A percentile compares a stretch with the other conserved stretches of the same genome.
These are phyloP conservation scores for Dryoscopus gambensis DNA, from an alignment of 2,113 vertebrate species.

Conservation along the genomic window DNA sequence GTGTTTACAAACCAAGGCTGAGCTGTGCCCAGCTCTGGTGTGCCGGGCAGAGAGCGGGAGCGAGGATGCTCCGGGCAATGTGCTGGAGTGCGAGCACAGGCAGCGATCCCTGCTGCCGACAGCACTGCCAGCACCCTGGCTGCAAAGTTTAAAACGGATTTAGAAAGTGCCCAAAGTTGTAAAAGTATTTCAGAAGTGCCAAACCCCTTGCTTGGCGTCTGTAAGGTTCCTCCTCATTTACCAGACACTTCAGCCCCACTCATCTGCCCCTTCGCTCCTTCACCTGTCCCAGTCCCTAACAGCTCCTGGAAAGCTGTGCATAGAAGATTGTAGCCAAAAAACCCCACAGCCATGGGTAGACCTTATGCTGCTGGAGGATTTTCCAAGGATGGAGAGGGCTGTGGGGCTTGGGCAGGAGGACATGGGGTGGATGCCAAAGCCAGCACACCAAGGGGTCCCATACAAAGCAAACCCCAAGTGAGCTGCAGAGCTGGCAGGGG, in stretches of 20 bases:
- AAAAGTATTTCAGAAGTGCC: not conserved
- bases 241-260: not conserved
- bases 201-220: not conserved
- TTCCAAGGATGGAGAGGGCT: not conserved
- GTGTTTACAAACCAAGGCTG: slow-evolving; percentile 9
- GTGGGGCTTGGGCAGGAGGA: not conserved
- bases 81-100: not conserved
- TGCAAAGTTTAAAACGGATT: not conserved
- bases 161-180: not conserved
- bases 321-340: not conserved
- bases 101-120: accelerated
- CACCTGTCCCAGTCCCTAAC: not conserved
- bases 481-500: not conserved
- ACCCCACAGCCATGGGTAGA: accelerated
- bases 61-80: not conserved
- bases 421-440: not conserved
- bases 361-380: not conserved
- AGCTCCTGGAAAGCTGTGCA: not conserved
- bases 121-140: not conserved
- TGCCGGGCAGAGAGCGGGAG: not conserved
- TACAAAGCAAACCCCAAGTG: not conserved
- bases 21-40: not conserved
- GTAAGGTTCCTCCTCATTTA: not conserved
- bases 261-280: not conserved
- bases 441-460: not conserved